Percentiles rank a stretch among this genome's conserved stretches.
phyloP scores from a whole-genome alignment of 2,797 vertebrate genomes.

The Craterocephalus amniculus region DNA sequence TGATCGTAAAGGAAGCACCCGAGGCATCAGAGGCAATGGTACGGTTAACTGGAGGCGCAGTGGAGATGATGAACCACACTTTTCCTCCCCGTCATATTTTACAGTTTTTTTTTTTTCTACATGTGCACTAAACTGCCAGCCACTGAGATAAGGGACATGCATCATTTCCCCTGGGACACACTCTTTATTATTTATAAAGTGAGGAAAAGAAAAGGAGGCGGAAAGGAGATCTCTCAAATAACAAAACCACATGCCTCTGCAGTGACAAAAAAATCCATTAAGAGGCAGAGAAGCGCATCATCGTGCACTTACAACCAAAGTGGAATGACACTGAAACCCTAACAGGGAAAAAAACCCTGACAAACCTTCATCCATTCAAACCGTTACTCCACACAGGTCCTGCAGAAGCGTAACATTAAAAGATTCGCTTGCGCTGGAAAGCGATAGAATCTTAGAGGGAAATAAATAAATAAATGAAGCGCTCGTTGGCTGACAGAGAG shows the following conservation, averaged over 20 bases:
- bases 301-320: constrained; percentile 22
- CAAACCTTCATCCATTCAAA: constrained; percentile 19
- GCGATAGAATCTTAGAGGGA: background rate
- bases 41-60: constrained; percentile 48
- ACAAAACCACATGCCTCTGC: constrained; percentile 44
- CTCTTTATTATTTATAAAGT: constrained; percentile 37
- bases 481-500: constrained; percentile 45
- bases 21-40: constrained; percentile 18
- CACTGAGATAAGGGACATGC: constrained; percentile 57
- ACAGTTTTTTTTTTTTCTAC: constrained; percentile 4
- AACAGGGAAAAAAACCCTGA: constrained; percentile 1
- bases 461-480: constrained; percentile 2
- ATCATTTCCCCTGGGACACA: constrained; percentile 62
- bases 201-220: constrained; percentile 7
- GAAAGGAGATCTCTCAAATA: constrained; percentile 34
- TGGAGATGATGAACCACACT: constrained; percentile 33
- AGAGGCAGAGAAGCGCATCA: constrained; percentile 33
- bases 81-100: background rate
- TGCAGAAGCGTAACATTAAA: constrained; percentile 35
- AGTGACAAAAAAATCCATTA: constrained; percentile 63
- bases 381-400: constrained; percentile 8
- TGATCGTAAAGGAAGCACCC: constrained; percentile 27
- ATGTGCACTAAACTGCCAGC: constrained; percentile 40
- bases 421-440: constrained; percentile 11
- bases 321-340: constrained; percentile 35